Evolutionary conservation across 1,140 invertebrate species (phyloP), one percentile per base, ranked within the genome.

Genomic region (Drosophila subpulchrella): DNA sequence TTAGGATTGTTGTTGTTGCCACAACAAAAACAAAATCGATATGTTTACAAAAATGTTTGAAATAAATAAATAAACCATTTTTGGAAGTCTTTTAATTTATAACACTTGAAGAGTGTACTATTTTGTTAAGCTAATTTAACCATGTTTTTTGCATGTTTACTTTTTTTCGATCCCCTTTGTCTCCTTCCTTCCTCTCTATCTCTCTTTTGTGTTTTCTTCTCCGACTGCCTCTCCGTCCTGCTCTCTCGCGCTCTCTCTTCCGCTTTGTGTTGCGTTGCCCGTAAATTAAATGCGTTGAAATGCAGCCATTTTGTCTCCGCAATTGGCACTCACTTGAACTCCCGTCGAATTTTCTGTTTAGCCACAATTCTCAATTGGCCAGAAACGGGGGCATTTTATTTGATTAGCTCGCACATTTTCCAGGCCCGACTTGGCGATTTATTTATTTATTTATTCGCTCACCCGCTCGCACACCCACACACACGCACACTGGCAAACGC

Each of bases 251-350:
- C 48, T 30, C 30, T 32, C 41, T 54, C 57, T 36, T 61, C 48
- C 57, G 62, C 78, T 79, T 46, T 54, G 61, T 63, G 70, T 80
- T 39, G 32, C 32, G 32, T 34, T 68, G 81, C 75, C 63, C 67
- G 79, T 71, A 80, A 75, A 81, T 84, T 84, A 84, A 84, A 85
- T 84, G 81, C 81, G 77, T 85, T 85, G 81, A 84, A 81, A 85
- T 85, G 82, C 81, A 85, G 81, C 81, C 81, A 85, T 85, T 85
- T 85, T 84, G 81, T 84, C 81, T 85, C 53, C 83, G 68, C 77
- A 84, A 84, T 85, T 85, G 81, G 81, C 81, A 81, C 77, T 81
- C 74, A 72, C 81, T 74, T 56, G 60, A 78, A 67, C 72, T 80
- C 61, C 17, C 44, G 50, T 56, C 54, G 38, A 68, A 38, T 66